A percentile compares a stretch with the other conserved stretches of the same genome.
Evolutionary conservation across 2,888 invertebrate species (phyloP).

Genomic region (Mythimna impura): DNA sequence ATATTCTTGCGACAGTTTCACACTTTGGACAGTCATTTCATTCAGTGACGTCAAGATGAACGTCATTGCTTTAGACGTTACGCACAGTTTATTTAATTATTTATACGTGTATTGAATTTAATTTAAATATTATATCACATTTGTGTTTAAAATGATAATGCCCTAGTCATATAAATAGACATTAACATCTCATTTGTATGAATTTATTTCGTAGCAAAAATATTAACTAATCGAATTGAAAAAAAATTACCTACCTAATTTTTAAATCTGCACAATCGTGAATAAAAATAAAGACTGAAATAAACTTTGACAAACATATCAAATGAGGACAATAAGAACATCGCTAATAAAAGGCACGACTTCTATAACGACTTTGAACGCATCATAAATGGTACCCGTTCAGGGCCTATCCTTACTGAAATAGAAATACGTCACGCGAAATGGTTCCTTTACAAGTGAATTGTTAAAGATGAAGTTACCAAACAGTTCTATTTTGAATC

Average conservation of each 20-base stretch:
- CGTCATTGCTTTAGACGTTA: conserved; percentile 20
- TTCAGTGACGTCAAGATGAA: conserved; percentile 25
- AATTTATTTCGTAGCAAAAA: neutral
- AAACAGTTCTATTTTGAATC: neutral
- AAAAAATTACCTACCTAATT: neutral
- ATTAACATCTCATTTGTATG: neutral
- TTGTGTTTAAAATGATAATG: neutral
- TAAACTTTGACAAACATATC: neutral
- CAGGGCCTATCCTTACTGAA: conserved; percentile 57
- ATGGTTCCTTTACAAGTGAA: conserved; percentile 4
- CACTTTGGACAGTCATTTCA: conserved; percentile 16
- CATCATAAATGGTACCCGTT: conserved; percentile 57
- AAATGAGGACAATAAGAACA: conserved; percentile 27
- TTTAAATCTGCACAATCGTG: conserved; percentile 10
- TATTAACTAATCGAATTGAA: neutral
- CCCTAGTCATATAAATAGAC: neutral
- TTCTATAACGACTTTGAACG: conserved; percentile 65
- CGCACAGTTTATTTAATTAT: conserved; percentile 10
- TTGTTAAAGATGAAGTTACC: neutral
- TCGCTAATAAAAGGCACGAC: conserved; percentile 40
- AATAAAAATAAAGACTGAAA: conserved; percentile 9
- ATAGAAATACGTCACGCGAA: conserved; percentile 66
- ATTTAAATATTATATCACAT: conserved; percentile 26
- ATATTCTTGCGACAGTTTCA: conserved; percentile 27
- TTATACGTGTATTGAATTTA: neutral